Evolutionary conservation across 1,140 invertebrate genomes (phyloP).

Genomic region (Sweltsa coloradensis): DNA sequence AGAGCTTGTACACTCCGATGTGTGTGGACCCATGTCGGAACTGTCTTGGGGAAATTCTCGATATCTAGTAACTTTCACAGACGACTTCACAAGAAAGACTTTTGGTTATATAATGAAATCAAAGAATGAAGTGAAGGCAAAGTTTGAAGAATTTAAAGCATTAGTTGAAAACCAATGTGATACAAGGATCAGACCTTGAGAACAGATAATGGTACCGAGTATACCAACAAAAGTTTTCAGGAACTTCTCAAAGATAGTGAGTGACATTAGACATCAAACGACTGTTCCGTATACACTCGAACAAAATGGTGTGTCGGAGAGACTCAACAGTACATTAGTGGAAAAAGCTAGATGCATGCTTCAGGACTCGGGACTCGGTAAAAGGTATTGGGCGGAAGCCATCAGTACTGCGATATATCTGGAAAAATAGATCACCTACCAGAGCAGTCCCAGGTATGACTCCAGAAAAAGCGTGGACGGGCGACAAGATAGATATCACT

Average conservation of each 20-base stretch:
- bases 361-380: constrained; percentile 21
- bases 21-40: constrained; percentile 28
- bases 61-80: constrained; percentile 33
- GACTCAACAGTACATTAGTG: constrained; percentile 28
- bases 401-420: constrained; percentile 30
- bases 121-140: constrained; percentile 26
- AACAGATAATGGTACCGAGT: constrained; percentile 2
- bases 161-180: background rate
- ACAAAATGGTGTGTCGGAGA: constrained; percentile 31
- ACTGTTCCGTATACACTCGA: constrained; percentile 25
- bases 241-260: constrained; percentile 12
- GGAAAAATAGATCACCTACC: constrained; percentile 24
- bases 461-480: constrained; percentile 23
- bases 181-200: background rate
- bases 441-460: constrained; percentile 14
- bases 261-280: constrained; percentile 20
- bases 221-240: background rate
- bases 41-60: constrained; percentile 25
- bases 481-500: constrained; percentile 20
- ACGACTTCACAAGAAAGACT: constrained; percentile 27
- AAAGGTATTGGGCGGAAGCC: constrained; percentile 30
- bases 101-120: constrained; percentile 30
- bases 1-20: constrained; percentile 28
- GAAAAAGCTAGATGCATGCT: constrained; percentile 28
- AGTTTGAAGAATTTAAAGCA: constrained; percentile 20